Conservation (phyloP, 2,888 invertebrate species). For the Ophion slaviceki region DNA sequence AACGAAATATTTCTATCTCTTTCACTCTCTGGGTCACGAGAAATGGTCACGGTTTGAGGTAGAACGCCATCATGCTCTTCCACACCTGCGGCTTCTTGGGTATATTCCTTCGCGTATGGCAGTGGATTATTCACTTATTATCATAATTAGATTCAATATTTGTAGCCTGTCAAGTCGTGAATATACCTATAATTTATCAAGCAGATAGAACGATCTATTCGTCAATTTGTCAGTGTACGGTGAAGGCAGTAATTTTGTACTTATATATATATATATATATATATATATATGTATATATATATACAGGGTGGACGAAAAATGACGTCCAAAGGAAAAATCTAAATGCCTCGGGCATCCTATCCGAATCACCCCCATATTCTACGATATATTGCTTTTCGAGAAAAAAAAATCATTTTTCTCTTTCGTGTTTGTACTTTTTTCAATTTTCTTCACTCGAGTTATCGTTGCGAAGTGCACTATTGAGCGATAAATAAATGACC, state of each 20-base stretch:
- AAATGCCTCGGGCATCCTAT: too few species aligned
- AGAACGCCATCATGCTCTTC: slow-evolving; percentile 60
- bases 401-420: too few species aligned
- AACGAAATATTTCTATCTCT: background rate
- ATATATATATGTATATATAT: background rate
- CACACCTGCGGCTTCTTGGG: slow-evolving; percentile 78
- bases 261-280: background rate
- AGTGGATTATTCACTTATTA: slow-evolving; percentile 78
- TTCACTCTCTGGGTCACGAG: slow-evolving; percentile 1
- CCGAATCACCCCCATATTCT: too few species aligned
- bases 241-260: background rate
- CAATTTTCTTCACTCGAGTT: too few species aligned
- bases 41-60: background rate
- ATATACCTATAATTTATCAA: slow-evolving; percentile 75
- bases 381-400: too few species aligned
- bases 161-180: slow-evolving; percentile 77
- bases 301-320: background rate
- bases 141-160: slow-evolving; percentile 82
- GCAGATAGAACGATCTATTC: slow-evolving; percentile 66
- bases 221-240: slow-evolving; percentile 67
- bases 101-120: slow-evolving; percentile 72
- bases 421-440: too few species aligned
- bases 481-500: too few species aligned
- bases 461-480: too few species aligned
- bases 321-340: background rate